Conservation (phyloP, 2,888 invertebrate genomes). For the Galeopsomyia nigrocyanea region DNA sequence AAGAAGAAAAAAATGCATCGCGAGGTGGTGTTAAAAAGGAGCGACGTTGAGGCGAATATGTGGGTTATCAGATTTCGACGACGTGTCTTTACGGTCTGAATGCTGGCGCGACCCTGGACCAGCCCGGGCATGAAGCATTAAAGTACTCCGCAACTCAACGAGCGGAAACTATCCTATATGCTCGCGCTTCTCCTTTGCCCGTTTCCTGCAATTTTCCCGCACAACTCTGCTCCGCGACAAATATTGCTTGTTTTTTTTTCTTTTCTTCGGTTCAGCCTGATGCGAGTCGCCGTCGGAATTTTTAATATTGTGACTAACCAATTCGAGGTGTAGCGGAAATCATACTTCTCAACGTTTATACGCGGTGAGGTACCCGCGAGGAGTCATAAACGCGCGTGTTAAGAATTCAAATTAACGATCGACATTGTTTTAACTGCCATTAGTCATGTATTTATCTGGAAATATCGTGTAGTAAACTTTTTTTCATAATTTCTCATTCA, state of each 20-base stretch:
- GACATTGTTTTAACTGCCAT: neutral
- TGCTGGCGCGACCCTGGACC: slow-evolving; percentile 40
- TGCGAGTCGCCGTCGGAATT: too few relatives aligned
- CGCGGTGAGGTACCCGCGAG: too few relatives aligned
- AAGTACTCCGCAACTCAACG: slow-evolving; percentile 30
- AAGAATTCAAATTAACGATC: slow-evolving; percentile 7
- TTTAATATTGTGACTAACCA: too few relatives aligned
- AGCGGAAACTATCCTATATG: slow-evolving; percentile 16
- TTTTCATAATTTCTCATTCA: slow-evolving; percentile 11
- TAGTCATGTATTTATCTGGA: slow-evolving; percentile 7
- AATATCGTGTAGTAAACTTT: neutral
- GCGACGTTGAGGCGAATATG: slow-evolving; percentile 19
- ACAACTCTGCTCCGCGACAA: neutral
- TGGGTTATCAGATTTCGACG: slow-evolving; percentile 44
- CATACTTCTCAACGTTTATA: neutral
- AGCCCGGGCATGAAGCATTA: slow-evolving; percentile 45
- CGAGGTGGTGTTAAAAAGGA: neutral
- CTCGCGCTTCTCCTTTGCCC: neutral
- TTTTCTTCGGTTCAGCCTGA: too few relatives aligned
- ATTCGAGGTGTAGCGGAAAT: neutral
- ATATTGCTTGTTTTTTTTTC: too few relatives aligned
- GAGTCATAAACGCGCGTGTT: neutral
- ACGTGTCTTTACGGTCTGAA: slow-evolving; percentile 47
- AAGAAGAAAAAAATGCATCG: neutral
- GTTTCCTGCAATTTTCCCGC: slow-evolving; percentile 28